These are phyloP conservation scores for Piprites chloris DNA, from an alignment of 2,113 vertebrate species.

Conservation along the genomic window DNA sequence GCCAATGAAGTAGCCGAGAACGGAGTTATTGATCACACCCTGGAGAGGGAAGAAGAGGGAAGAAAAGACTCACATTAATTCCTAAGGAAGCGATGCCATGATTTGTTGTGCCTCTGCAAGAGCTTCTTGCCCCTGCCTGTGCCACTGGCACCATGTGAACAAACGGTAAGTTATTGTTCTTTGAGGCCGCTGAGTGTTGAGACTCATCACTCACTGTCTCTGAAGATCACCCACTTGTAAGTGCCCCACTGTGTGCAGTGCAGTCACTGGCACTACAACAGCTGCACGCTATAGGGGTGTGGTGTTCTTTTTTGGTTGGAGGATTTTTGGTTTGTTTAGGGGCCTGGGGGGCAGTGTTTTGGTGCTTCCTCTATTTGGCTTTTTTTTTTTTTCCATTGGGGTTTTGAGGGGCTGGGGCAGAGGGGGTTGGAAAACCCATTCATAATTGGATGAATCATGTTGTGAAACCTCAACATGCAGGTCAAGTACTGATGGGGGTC, in stretches of 20 bases:
- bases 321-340: background rate
- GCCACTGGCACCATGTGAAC: background rate
- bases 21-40: slow-evolving; percentile 98
- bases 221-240: background rate
- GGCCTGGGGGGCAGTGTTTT: background rate
- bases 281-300: background rate
- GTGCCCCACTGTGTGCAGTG: background rate
- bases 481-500: accelerated
- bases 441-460: background rate
- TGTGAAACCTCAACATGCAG: background rate
- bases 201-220: background rate
- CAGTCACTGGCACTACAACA: background rate
- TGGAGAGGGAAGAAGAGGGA: slow-evolving; percentile 38
- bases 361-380: accelerated
- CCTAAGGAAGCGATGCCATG: background rate
- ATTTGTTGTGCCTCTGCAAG: background rate
- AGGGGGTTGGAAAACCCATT: background rate
- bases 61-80: background rate
- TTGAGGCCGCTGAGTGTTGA: too few relatives aligned
- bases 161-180: background rate
- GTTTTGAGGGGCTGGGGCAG: background rate
- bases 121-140: background rate
- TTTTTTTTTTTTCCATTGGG: background rate
- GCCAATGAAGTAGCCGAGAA: slow-evolving; percentile 97
- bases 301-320: background rate